Evolutionary conservation across 2,113 vertebrate genomes (phyloP), one percentile per base, ranked within the genome.

Genomic region (Lagopus muta): DNA sequence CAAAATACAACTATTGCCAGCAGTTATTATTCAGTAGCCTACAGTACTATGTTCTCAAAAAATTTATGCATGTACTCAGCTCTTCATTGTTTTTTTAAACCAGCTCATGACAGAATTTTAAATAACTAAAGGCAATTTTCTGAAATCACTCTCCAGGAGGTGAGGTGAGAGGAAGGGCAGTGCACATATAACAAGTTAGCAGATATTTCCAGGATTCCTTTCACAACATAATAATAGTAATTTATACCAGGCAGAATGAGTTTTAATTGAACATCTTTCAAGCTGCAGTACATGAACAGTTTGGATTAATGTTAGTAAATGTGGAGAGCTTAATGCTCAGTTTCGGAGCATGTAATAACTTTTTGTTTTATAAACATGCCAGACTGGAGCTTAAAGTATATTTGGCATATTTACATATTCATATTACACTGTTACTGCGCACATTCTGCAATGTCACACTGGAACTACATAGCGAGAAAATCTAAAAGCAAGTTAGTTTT

Each of bases 181-280:
- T 32, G 34, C n/a, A 83, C 58, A 83, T 76, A 82, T 73, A 94
- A 93, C 45, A 86, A 93, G 57, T 70, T 82, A 91, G 72, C 38
- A 92, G 81, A 67, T 92, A 95, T 91, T 95, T 94, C 42, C 69
- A 95, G 81, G 73, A 85, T 94, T 86, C 48, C 55, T 88, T 95
- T 93, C 83, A 89, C 89, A 76, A 48, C 57, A 66, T 84, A 94
- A 94, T 95, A 95, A 95, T 87, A 81, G 83, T 84, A 96, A 95
- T 95, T 97, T 95, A 94, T 96, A 93, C 45, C 36, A 96, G 62
- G 75, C 66, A 74, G 89, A 96, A 92, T 94, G 81, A 79, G 86
- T 94, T 97, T 97, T 97, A 96, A 97, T 96, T 96, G 65, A 95
- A 89, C 94, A 96, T 94, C 61, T 94, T 96, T 96, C 89, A 95